A percentile compares a stretch with the other conserved stretches of the same genome.
phyloP scores from a whole-genome alignment of 2,113 vertebrate species.

The Ellobius talpinus region DNA sequence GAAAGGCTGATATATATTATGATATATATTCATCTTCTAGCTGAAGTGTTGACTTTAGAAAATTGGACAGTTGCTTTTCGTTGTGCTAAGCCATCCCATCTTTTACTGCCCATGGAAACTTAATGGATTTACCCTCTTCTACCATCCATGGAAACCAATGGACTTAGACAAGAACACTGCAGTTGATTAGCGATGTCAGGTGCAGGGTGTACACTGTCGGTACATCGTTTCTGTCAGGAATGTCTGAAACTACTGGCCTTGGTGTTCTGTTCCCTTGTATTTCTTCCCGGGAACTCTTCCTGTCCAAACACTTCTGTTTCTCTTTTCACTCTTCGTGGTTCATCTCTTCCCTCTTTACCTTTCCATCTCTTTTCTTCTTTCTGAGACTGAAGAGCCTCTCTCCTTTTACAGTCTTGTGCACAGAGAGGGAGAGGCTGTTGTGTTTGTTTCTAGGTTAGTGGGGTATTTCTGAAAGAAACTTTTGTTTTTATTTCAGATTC shows the following conservation, averaged over 20 bases:
- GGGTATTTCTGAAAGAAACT: neutral
- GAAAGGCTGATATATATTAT: neutral
- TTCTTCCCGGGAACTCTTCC: neutral
- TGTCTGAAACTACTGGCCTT: constrained; percentile 1
- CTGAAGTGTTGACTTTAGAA: neutral
- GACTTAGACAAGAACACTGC: neutral
- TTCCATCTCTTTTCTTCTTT: neutral
- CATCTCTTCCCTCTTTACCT: neutral
- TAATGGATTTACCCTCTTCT: neutral
- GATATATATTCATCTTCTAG: neutral
- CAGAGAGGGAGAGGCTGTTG: neutral
- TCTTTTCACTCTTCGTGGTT: neutral
- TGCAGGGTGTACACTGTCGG: neutral
- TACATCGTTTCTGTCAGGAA: neutral
- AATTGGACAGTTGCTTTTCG: constrained; percentile 7
- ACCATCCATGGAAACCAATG: neutral
- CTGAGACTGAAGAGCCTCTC: neutral
- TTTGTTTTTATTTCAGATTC: constrained; percentile 22
- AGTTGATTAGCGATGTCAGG: neutral
- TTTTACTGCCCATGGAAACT: neutral
- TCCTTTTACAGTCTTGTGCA: neutral
- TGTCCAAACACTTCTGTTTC: neutral
- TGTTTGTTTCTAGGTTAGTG: constrained; percentile 16
- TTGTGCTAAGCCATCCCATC: neutral
- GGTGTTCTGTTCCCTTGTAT: neutral